Percentiles rank a stretch among this genome's conserved stretches.
These are phyloP conservation scores for Tanytarsus gracilentus DNA, from an alignment of 2,888 invertebrate species.

Conservation along the genomic window DNA sequence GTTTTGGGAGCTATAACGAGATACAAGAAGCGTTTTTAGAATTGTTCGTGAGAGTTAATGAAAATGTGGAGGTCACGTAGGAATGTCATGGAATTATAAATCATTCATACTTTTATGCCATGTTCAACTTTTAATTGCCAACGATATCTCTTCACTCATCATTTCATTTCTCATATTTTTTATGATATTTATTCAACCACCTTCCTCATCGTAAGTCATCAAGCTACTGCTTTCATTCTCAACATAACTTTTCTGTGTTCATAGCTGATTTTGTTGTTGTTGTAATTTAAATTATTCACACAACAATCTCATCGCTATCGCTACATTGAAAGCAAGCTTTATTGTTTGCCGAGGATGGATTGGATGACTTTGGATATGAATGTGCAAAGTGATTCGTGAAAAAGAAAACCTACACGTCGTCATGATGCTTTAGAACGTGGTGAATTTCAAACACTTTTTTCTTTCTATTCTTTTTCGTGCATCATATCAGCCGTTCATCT, in stretches of 20 bases:
- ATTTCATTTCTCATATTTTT: not conserved
- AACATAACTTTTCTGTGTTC: too few species aligned
- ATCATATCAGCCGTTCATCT: conserved; percentile 17
- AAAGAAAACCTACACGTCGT: not conserved
- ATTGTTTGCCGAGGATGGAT: not conserved
- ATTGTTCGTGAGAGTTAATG: not conserved
- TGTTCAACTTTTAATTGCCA: not conserved
- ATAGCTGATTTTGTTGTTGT: too few species aligned
- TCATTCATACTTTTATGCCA: not conserved
- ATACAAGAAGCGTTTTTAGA: not conserved
- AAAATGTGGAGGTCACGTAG: conserved; percentile 10
- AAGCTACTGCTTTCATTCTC: not conserved
- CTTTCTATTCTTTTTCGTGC: not conserved
- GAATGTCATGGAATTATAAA: not conserved
- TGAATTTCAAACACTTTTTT: too few species aligned
- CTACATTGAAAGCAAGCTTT: too few species aligned
- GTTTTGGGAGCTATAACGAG: not conserved
- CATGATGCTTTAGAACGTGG: not conserved
- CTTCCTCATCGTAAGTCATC: too few species aligned
- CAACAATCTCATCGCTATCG: not conserved
- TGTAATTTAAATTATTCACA: conserved; percentile 3
- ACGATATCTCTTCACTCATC: not conserved
- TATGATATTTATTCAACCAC: too few species aligned
- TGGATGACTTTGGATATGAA: not conserved
- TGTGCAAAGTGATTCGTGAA: not conserved